Evolutionary conservation across 2,113 vertebrate species (phyloP), one percentile per base, ranked within the genome.

Genomic region (Rhea pennata): DNA sequence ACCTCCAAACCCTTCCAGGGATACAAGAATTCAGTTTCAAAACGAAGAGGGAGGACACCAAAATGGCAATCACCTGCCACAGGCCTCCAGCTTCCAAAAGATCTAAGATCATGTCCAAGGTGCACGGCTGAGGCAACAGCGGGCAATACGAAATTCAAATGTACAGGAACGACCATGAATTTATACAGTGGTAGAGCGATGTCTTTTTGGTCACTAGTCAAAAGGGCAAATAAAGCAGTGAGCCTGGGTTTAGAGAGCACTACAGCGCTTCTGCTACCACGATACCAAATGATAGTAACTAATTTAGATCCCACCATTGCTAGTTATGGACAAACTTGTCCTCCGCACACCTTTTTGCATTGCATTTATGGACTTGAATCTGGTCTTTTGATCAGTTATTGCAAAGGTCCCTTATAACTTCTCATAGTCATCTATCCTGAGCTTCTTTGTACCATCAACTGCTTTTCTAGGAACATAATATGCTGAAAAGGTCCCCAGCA

Each of bases 151-250:
- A 31, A 54, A 67, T 62, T 19, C 48, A 19, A 67, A 44, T 0
- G 11, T 39, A 7, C 6, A 42, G 27, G 9, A 65, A 3, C 10
- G 33, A 22, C 33, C 10, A 6, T 44, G 39, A 27, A 56, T 15
- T 29, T 4, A 23, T 3, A 13, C 29, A 1, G 2, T 1, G 39
- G 56, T 27, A 7, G 12, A 64, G 24, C 0, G 0, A 2, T 15
- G 4, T 42, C 29, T 14, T 5, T 48, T 14, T 46, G 8, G 51
- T 29, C 67, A 72, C 58, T 58, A 67, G 67, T 46, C 70, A 29
- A 59, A 31, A 71, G 24, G 22, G 33, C 46, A 85, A 66, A 62
- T 9, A 36, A 74, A 23, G 22, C 40, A 24, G 9, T 22, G 65
- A 89, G 50, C 54, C 66, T 21, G 36, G 53, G 29, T 5, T 31